Percentiles rank a stretch among this genome's conserved stretches.
Evolutionary conservation across 2,113 vertebrate species (phyloP).

Genomic region (Ptilonorhynchus violaceus): DNA sequence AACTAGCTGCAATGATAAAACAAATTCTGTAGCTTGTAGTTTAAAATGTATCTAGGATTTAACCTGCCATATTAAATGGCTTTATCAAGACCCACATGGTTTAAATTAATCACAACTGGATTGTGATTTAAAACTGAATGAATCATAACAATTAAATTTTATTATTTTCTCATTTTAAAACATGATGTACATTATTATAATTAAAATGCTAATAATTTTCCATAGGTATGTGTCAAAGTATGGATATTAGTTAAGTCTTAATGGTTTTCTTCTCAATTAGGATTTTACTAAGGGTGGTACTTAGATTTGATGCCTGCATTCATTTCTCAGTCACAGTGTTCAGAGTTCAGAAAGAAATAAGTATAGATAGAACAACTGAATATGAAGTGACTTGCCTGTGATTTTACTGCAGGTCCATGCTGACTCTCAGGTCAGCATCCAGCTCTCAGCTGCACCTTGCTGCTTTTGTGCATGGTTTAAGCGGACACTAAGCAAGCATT

Average conservation of each 20-base stretch:
- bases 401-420: neutral
- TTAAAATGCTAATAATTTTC: neutral
- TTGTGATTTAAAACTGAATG: neutral
- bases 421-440: neutral
- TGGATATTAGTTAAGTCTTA: neutral
- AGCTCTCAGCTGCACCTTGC: neutral
- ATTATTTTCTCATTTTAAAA: neutral
- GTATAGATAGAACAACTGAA: neutral
- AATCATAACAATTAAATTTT: neutral
- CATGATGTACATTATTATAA: neutral
- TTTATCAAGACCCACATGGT: neutral
- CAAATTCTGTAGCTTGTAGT: neutral
- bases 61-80: neutral
- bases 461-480: neutral
- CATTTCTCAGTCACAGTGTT: neutral
- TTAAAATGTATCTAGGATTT: neutral
- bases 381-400: neutral
- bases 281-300: neutral
- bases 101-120: neutral
- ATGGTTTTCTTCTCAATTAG: neutral
- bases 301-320: neutral
- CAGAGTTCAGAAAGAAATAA: neutral
- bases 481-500: neutral
- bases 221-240: neutral
- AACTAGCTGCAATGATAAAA: neutral